A percentile compares a stretch with the other conserved stretches of the same genome.
These are phyloP conservation scores for Drosophila sp. DNA, from an alignment of 1,140 invertebrate genomes.

Conservation along the genomic window DNA sequence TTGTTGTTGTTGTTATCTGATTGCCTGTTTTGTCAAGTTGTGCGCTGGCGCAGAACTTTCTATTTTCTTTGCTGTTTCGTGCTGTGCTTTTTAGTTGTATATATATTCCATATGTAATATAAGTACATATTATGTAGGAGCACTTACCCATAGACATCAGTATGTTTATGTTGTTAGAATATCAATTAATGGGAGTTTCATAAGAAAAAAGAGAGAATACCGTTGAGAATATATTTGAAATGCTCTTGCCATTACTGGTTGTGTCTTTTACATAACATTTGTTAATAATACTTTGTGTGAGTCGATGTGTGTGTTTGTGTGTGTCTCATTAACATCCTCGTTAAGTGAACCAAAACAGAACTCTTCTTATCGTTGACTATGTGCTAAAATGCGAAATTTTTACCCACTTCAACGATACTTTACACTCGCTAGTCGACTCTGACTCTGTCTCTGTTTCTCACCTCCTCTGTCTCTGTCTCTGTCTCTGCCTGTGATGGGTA, in stretches of 20 bases:
- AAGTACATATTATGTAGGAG: slow-evolving; percentile 1
- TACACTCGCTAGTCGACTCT: not conserved
- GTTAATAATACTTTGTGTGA: not conserved
- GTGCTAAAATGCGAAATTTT: slow-evolving; percentile 70
- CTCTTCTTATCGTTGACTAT: slow-evolving; percentile 60
- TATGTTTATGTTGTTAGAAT: slow-evolving; percentile 50
- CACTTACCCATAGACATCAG: not conserved
- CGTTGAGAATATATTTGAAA: slow-evolving; percentile 25
- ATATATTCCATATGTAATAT: too few species aligned
- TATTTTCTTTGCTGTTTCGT: slow-evolving; percentile 80
- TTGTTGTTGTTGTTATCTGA: slow-evolving; percentile 39
- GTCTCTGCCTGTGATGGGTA: not conserved
- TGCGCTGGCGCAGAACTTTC: slow-evolving; percentile 69
- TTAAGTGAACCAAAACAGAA: slow-evolving; percentile 12
- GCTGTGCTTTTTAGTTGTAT: slow-evolving; percentile 41
- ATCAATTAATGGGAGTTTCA: slow-evolving; percentile 52
- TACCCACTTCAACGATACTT: slow-evolving; percentile 4
- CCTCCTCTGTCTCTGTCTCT: not conserved
- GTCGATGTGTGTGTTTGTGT: not conserved
- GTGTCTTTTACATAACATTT: slow-evolving; percentile 26
- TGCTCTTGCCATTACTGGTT: not conserved
- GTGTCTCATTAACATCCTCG: slow-evolving; percentile 26
- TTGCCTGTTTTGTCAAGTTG: slow-evolving; percentile 34
- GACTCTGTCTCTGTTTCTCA: not conserved
- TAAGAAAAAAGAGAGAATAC: slow-evolving; percentile 42